These are phyloP conservation scores for Hormiphora californensis DNA, from an alignment of 37 sponge, comb jelly and placozoan species.

Conservation along the genomic window DNA sequence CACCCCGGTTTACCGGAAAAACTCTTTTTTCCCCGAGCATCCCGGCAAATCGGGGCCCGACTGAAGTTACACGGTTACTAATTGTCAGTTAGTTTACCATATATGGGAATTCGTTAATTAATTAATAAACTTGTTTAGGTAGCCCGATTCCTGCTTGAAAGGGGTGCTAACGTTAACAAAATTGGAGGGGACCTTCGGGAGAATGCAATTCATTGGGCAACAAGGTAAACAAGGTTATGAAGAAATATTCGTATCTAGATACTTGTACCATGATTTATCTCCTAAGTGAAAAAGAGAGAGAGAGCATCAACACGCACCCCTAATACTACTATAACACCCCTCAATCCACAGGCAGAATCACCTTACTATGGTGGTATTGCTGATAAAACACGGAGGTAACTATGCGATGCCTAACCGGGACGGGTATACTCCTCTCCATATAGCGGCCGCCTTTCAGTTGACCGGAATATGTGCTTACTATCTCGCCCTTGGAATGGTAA, in stretches of 20 bases:
- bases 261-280: background rate
- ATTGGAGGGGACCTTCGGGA: constrained; percentile 80
- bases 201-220: constrained; percentile 90
- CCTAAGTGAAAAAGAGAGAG: too few species aligned
- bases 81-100: too few species aligned
- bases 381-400: constrained; percentile 76
- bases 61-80: too few species aligned
- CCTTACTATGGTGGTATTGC: constrained; percentile 74
- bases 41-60: too few species aligned
- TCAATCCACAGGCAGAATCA: constrained; percentile 67
- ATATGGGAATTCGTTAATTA: too few species aligned
- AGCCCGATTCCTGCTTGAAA: constrained; percentile 65
- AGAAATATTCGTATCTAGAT: background rate
- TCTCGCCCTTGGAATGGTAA: constrained; percentile 64
- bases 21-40: too few species aligned
- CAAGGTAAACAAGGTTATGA: constrained; percentile 60
- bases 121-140: background rate
- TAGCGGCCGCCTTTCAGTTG: constrained; percentile 79
- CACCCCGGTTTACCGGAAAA: too few species aligned
- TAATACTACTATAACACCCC: background rate
- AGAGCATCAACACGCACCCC: too few species aligned
- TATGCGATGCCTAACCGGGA: constrained; percentile 71
- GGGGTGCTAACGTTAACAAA: constrained; percentile 82
- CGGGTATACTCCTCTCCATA: constrained; percentile 69
- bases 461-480: constrained; percentile 73